These are phyloP conservation scores for Melanotaenia pygmaea DNA, from an alignment of 2,797 vertebrate species.

Conservation along the genomic window DNA sequence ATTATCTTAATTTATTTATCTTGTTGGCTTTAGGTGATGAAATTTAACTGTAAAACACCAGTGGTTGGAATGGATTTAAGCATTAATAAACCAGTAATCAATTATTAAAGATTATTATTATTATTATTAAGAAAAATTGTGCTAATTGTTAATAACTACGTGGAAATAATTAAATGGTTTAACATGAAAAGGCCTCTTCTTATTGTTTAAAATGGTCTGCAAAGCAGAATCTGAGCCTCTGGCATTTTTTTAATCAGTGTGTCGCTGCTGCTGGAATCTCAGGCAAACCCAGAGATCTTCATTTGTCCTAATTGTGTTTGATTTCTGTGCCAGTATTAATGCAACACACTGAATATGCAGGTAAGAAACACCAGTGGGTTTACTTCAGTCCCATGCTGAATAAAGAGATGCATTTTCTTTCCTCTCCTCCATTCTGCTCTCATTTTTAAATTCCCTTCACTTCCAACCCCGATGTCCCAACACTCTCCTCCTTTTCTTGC, in stretches of 20 bases:
- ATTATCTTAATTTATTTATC: too few relatives aligned
- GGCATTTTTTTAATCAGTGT: background rate
- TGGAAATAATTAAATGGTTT: too few relatives aligned
- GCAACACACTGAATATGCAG: constrained; percentile 38
- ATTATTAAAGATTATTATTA: too few relatives aligned
- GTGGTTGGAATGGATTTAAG: too few relatives aligned
- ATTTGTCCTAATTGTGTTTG: background rate
- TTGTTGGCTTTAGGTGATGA: too few relatives aligned
- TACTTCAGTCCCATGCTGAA: constrained; percentile 21
- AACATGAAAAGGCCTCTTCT: background rate
- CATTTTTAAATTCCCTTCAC: constrained; percentile 23
- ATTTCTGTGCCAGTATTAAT: constrained; percentile 17
- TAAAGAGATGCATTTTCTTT: background rate
- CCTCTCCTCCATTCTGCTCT: constrained; percentile 10
- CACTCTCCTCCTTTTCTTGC: background rate
- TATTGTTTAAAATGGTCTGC: too few relatives aligned
- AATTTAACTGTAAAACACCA: too few relatives aligned
- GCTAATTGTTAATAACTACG: too few relatives aligned
- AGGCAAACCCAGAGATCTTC: background rate
- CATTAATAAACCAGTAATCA: too few relatives aligned
- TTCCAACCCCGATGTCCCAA: constrained; percentile 9
- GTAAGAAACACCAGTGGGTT: constrained; percentile 26
- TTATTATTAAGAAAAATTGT: too few relatives aligned
- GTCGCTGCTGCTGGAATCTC: background rate
- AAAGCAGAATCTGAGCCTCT: too few relatives aligned